Evolutionary conservation across 2,888 invertebrate genomes (phyloP), one percentile per base, ranked within the genome.

Genomic region (Ennomos fuscantarius): DNA sequence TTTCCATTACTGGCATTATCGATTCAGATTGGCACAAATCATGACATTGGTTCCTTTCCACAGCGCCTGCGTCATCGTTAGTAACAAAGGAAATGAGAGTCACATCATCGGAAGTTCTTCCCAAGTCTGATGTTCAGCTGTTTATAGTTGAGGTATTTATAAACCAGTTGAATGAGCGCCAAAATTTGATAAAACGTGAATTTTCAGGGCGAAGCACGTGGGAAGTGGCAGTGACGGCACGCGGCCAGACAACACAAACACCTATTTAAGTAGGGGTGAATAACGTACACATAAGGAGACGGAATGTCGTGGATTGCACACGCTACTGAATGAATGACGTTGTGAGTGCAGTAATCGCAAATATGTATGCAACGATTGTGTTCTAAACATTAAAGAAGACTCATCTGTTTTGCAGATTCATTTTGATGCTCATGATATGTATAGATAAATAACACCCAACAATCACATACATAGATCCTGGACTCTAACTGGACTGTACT

Each of bases 131-230:
- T 75, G 69, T 76, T 75, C 73, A 69, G 65, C 76, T 77, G 75
- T 78, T 78, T 79, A 78, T 76, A 73, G 76, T 61, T 53, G 52
- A 54, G 66, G 62, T 80, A 74, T 79, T 78, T 71, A 63, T 72
- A 77, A 64, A 69, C 12, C 33, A 55, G 62, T 82, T 82, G 84
- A 84, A 79, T 72, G 65, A 67, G 79, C 73, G 87, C 88, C 87
- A 87, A 84, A 80, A 76, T 80, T 82, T 72, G 69, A 84, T 86
- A 83, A 86, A 87, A 84, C 79, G 78, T 83, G 78, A 83, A 82
- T 80, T 81, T 82, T 82, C 74, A 73, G 73, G 71, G 73, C 72
- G 70, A 77, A 71, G 70, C 80, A 81, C 84, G 84, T 85, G 83
- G 82, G 82, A 50, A 33, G 80, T 40, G 39, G 24, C 42, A 46